These are phyloP conservation scores for Pandion haliaetus DNA, from an alignment of 2,113 vertebrate species.

Conservation along the genomic window DNA sequence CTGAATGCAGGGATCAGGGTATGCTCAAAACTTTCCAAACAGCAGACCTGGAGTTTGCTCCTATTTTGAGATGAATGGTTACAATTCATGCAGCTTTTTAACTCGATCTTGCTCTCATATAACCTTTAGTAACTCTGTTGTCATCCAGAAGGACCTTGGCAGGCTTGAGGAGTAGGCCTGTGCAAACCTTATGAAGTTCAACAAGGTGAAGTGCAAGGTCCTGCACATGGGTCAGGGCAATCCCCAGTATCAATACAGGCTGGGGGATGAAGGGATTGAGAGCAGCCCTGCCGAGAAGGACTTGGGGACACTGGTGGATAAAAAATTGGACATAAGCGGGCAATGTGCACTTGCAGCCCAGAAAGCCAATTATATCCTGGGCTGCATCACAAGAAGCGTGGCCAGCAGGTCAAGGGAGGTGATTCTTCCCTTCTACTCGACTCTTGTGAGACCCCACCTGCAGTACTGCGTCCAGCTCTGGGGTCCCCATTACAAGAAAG, in stretches of 20 bases:
- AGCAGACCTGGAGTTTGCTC: background rate
- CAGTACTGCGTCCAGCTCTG: background rate
- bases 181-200: background rate
- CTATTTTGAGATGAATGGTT: background rate
- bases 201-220: background rate
- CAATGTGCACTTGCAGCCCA: background rate
- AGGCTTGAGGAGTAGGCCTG: background rate
- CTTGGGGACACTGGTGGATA: background rate
- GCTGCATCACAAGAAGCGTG: background rate
- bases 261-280: background rate
- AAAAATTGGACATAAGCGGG: background rate
- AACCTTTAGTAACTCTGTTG: background rate
- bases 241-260: background rate
- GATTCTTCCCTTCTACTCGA: background rate
- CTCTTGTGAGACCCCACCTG: background rate
- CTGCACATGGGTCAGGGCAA: background rate
- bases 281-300: background rate
- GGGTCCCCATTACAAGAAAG: background rate
- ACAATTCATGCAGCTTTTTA: background rate
- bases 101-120: background rate
- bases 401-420: background rate
- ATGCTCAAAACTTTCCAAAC: background rate
- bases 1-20: background rate
- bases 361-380: background rate
- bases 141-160: background rate